Base-by-base conservation (phyloP, 2,113 vertebrate genomes). In the Neoarius graeffei region DNA sequence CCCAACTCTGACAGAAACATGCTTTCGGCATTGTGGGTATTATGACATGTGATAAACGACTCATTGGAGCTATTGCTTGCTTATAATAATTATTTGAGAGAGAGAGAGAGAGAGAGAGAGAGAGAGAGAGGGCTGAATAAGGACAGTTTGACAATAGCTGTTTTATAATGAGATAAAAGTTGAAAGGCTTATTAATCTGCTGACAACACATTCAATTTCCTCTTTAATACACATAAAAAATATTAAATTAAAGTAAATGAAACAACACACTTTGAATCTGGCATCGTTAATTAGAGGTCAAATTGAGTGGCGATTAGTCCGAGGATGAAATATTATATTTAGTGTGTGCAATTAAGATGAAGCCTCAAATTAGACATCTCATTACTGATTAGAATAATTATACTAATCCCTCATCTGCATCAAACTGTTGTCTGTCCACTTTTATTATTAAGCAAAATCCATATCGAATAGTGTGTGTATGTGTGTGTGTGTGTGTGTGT, bases 171-270 rank as follows among this genome's bases (percentile, higher is more conserved):
- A 91, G 87, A 88, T 67, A 81, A 60, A 94, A 93, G 92, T 90
- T 92, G 88, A 92, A 90, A 90, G 88, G 90, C 91, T 94, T 93
- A 92, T 93, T 93, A 94, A 94, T 92, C 91, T 90, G 93, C 93
- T 94, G 92, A 94, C 91, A 77, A 88, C 85, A 82, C 73, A 84
- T 91, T 91, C 86, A 93, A 84, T 87, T 93, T 94, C 81, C 88
- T 87, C 74, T 89, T 92, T 88, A 88, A 57, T 85, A 89, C 88
- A 7, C 15, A 15, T 85, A 87, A 89, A 89, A 88, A 86, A 83
- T 84, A 69, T 19, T 54, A 93, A 87, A 92, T 91, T 90, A 91
- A 90, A 94, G 91, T 86, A 79, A 83, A 85, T 88, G 35, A 92
- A 91, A 91, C 71, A 79, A 85, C 89, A 90, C 81, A 80, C 56